Percentiles rank a stretch among this genome's conserved stretches.
Evolutionary conservation across 1,140 invertebrate genomes (phyloP).

Genomic region (Melitaea cinxia): DNA sequence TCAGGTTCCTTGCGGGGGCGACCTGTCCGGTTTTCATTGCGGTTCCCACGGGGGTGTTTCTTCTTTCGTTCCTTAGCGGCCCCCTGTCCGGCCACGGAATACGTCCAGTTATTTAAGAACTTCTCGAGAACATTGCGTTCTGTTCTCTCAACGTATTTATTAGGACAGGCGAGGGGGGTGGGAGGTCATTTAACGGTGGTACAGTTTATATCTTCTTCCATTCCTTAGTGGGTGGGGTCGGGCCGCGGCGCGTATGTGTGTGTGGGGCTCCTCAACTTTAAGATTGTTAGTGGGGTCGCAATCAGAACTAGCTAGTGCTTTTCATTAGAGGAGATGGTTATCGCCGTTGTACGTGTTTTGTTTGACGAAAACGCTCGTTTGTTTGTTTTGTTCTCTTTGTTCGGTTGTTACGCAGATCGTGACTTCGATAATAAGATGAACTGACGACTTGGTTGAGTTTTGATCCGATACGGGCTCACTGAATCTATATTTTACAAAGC

Average conservation of each 20-base stretch:
- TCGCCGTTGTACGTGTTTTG: slow-evolving; percentile 65
- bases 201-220: slow-evolving; percentile 68
- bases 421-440: slow-evolving; percentile 35
- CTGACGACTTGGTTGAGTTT: slow-evolving; percentile 13
- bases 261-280: slow-evolving; percentile 70
- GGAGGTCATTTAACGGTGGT: slow-evolving; percentile 50
- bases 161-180: slow-evolving; percentile 36
- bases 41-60: slow-evolving; percentile 59
- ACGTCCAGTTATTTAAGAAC: slow-evolving; percentile 54
- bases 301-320: slow-evolving; percentile 72
- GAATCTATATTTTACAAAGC: slow-evolving; percentile 5
- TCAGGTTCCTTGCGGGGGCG: slow-evolving; percentile 68
- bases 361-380: slow-evolving; percentile 61
- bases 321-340: slow-evolving; percentile 77
- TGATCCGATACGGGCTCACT: too few species aligned
- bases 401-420: slow-evolving; percentile 35
- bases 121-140: slow-evolving; percentile 48
- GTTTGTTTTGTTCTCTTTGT: slow-evolving; percentile 57
- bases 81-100: slow-evolving; percentile 28
- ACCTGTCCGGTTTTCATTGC: slow-evolving; percentile 58
- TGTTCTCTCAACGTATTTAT: slow-evolving; percentile 35
- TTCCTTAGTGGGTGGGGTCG: slow-evolving; percentile 65
- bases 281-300: slow-evolving; percentile 77
- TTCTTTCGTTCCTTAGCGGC: slow-evolving; percentile 73
- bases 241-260: slow-evolving; percentile 54